Evolutionary conservation across 2,888 invertebrate species (phyloP).

Genomic region (Drosophila helvetica): DNA sequence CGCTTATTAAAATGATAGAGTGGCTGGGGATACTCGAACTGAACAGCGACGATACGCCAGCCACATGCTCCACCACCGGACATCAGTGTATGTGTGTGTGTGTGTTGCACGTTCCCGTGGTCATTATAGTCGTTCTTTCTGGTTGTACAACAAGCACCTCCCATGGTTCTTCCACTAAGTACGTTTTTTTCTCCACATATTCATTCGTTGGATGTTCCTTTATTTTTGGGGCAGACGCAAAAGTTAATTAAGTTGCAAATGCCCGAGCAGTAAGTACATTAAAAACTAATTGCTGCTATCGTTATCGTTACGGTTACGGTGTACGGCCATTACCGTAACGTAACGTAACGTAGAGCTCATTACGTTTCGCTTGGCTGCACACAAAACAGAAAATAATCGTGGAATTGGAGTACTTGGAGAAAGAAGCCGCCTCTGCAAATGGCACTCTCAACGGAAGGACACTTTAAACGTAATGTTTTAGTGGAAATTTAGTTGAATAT

Average conservation of each 20-base stretch:
- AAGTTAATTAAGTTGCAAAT: slow-evolving; percentile 75
- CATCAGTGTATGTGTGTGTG: background rate
- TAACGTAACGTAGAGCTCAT: slow-evolving; percentile 55
- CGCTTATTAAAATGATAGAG: slow-evolving; percentile 59
- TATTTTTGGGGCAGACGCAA: slow-evolving; percentile 25
- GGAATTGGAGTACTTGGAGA: background rate
- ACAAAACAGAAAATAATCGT: slow-evolving; percentile 13
- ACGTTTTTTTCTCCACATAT: slow-evolving; percentile 1
- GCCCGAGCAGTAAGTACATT: slow-evolving; percentile 57
- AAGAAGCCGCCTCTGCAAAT: slow-evolving; percentile 13
- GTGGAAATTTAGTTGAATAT: background rate
- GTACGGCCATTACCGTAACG: slow-evolving; percentile 52
- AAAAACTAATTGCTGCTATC: slow-evolving; percentile 68
- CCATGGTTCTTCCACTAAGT: slow-evolving; percentile 8
- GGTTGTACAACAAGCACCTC: slow-evolving; percentile 45
- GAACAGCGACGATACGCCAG: background rate
- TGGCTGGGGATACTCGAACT: slow-evolving; percentile 36
- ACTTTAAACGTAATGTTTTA: background rate
- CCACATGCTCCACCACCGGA: background rate
- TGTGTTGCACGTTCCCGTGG: slow-evolving; percentile 51
- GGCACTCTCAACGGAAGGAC: slow-evolving; percentile 1
- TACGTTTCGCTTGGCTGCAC: slow-evolving; percentile 64
- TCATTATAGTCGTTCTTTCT: slow-evolving; percentile 49
- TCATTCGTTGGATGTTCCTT: slow-evolving; percentile 2
- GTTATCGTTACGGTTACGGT: slow-evolving; percentile 42